phyloP scores from a whole-genome alignment of 92 coral and sea anemone genomes.

The Muricea muricata region DNA sequence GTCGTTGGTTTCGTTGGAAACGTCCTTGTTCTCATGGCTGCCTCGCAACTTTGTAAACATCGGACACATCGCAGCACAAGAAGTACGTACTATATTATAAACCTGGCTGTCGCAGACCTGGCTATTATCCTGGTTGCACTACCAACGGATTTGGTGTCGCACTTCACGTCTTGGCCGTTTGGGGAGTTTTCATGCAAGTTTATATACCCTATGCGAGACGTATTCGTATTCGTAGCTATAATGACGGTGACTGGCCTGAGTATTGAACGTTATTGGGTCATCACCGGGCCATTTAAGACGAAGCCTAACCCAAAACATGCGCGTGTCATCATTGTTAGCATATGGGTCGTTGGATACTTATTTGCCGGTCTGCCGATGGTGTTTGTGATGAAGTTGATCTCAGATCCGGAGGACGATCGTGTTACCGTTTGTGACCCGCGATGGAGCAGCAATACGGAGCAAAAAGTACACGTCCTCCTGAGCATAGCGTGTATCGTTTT shows the following conservation, averaged over 20 bases:
- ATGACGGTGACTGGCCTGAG: constrained; percentile 90
- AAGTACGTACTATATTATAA: constrained; percentile 93
- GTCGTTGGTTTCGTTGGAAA: constrained; percentile 95
- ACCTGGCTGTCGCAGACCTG: constrained; percentile 86
- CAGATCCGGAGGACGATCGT: constrained; percentile 23
- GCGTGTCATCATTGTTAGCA: constrained; percentile 76
- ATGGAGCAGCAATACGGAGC: constrained; percentile 58
- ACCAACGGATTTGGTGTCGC: constrained; percentile 82
- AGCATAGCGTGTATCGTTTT: constrained; percentile 49
- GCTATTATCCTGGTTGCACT: constrained; percentile 90
- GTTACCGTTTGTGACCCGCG: constrained; percentile 50
- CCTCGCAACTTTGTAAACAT: constrained; percentile 75
- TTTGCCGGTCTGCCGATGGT: constrained; percentile 67
- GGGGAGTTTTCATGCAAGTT: constrained; percentile 96
- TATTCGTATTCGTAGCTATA: constrained; percentile 83
- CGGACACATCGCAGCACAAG: constrained; percentile 76
- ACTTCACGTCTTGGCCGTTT: constrained; percentile 97
- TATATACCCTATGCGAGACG: constrained; percentile 93
- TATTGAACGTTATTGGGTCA: constrained; percentile 88
- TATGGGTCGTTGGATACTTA: constrained; percentile 76
- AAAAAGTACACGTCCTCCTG: constrained; percentile 55
- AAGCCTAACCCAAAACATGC: constrained; percentile 87
- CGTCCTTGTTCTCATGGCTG: constrained; percentile 92
- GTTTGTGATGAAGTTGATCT: constrained; percentile 51
- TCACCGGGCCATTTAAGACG: constrained; percentile 89